Base-by-base conservation (phyloP, 1,140 invertebrate genomes). In the Tetramorium alpestre region DNA sequence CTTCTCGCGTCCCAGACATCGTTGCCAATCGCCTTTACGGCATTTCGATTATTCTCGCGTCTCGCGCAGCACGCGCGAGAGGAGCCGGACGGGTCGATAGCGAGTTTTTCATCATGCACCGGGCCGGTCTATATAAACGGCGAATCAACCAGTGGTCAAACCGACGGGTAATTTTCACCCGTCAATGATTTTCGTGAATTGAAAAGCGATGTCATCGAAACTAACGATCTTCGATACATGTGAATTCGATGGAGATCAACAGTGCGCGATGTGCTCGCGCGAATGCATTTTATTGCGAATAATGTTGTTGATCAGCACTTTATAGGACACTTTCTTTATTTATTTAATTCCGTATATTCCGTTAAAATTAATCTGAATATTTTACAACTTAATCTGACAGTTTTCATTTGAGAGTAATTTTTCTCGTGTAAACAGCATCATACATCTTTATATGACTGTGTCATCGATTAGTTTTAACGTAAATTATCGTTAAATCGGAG, bases 21-120 rank as follows among this genome's bases (percentile, higher is more conserved):
- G 11, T 49, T 58, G 85, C 78, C 88, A 87, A 87, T 89, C 75
- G 89, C 76, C 72, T 89, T 81, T 82, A 41, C 51, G 51, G n/a
- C 10, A 13, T 10, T 58, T 38, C 58, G 85, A 84, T 89, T 89
- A 87, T 73, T 25, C 16, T n/a, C 10, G 18, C 38, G 47, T 67
- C 11, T 41, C 33, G 51, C 25, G 22, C 33, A 25, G 28, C n/a
- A 6, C 22, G 51, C 25, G 11, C 2, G 64, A 10, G 25, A 62
- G 33, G 3, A 33, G 33, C 33, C 2, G 33, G 18, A 5, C 7
- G 18, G 77, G 25, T 75, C 69, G 69, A 49, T 41, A 38, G 60
- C 49, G 16, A 81, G n/a, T 33, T 81, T 54, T 69, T 65, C n/a
- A 18, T 33, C 16, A 11, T n/a, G 33, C 13, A 4, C 10, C 47